These are phyloP conservation scores for Periphyllus acericola DNA, from an alignment of 2,888 invertebrate genomes.

Conservation along the genomic window DNA sequence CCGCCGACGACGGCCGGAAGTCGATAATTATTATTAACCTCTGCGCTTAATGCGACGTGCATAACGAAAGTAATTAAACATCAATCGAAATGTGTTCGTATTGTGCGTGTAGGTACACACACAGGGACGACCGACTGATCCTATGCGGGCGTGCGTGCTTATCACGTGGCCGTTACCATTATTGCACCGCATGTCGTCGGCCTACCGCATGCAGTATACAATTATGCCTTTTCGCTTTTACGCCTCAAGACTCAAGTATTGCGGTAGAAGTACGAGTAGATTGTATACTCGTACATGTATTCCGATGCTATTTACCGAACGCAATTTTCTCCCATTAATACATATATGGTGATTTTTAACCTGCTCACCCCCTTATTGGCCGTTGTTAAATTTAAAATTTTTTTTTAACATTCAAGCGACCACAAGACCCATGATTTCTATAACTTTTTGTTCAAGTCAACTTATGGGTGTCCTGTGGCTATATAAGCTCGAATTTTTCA, in stretches of 20 bases:
- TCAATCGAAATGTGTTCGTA: no score
- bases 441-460: no score
- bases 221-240: background rate
- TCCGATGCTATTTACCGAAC: background rate
- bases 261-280: background rate
- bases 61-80: background rate
- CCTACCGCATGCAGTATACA: no score
- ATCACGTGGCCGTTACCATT: background rate
- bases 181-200: no score
- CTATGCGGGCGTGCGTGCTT: background rate
- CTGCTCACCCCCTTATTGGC: no score
- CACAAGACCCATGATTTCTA: no score
- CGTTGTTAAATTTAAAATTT: no score
- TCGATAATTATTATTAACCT: constrained; percentile 20
- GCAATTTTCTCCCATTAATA: background rate
- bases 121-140: background rate
- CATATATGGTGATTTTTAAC: no score
- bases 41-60: background rate
- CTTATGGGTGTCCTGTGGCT: no score
- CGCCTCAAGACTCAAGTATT: background rate
- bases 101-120: no score
- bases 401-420: no score
- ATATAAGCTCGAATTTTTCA: no score
- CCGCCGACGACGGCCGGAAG: background rate
- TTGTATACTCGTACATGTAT: background rate